Conservation (phyloP, 2,113 vertebrate genomes). For the Eira barbara region DNA sequence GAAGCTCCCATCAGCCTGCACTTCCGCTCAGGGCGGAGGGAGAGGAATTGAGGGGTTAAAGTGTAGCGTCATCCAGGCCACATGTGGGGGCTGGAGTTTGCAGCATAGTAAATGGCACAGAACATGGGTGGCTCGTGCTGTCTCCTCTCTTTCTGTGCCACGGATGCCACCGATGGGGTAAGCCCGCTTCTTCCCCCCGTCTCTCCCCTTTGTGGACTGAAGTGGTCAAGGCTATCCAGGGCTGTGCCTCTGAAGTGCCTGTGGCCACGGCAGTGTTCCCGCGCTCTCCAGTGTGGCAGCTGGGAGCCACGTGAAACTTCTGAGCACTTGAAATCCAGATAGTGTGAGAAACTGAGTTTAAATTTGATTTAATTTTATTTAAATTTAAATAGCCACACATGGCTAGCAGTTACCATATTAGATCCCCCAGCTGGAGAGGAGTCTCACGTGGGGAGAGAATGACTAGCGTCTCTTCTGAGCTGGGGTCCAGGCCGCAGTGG, state of each 20-base stretch:
- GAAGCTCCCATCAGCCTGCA: background rate
- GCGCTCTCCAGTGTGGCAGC: accelerated
- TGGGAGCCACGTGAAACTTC: background rate
- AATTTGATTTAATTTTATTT: background rate
- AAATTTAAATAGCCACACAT: background rate
- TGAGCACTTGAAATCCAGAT: background rate
- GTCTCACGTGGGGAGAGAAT: accelerated
- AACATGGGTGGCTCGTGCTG: background rate
- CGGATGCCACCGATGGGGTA: accelerated
- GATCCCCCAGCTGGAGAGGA: background rate
- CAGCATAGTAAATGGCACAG: background rate
- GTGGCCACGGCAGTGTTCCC: accelerated
- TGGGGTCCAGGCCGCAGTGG: background rate
- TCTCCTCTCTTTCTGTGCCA: background rate
- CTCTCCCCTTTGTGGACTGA: background rate
- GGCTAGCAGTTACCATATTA: background rate
- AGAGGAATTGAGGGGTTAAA: background rate
- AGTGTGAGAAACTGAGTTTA: background rate
- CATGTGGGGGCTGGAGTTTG: background rate
- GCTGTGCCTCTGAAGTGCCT: background rate
- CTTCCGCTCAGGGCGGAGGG: background rate
- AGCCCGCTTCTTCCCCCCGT: background rate
- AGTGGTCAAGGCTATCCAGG: background rate
- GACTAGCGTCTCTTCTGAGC: background rate
- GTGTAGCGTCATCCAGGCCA: accelerated